These are phyloP conservation scores for Platynereis dumerilii DNA, from an alignment of 2,888 invertebrate genomes.

Conservation along the genomic window DNA sequence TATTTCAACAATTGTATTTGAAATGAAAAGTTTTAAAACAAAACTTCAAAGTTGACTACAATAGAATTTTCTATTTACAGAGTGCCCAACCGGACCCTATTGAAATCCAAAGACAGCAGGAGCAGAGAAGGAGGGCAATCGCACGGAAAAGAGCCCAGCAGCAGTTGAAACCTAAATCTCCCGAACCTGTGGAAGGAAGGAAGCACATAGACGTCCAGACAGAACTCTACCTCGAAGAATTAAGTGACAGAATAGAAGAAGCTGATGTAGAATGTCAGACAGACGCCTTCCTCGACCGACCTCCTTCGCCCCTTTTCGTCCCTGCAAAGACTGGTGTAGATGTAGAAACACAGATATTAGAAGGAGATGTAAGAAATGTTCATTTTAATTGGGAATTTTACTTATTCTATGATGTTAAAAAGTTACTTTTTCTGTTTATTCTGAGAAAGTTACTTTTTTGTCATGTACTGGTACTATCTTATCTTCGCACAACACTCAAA, in stretches of 20 bases:
- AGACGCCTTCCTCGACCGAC: constrained; percentile 83
- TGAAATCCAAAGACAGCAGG: constrained; percentile 67
- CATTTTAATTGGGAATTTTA: too few relatives aligned
- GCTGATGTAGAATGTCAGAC: constrained; percentile 84
- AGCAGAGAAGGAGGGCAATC: constrained; percentile 76
- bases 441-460: too few relatives aligned
- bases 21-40: too few relatives aligned
- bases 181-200: constrained; percentile 82
- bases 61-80: too few relatives aligned
- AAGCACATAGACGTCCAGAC: constrained; percentile 89
- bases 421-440: too few relatives aligned
- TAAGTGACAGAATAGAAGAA: constrained; percentile 69
- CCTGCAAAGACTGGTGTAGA: constrained; percentile 83
- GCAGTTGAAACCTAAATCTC: constrained; percentile 72
- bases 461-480: too few relatives aligned
- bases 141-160: constrained; percentile 75
- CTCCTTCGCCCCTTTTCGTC: constrained; percentile 78
- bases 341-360: constrained; percentile 83
- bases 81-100: constrained; percentile 68
- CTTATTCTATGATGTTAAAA: too few relatives aligned
- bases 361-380: constrained; percentile 83
- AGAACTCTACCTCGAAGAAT: constrained; percentile 78
- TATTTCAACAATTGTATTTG: too few relatives aligned
- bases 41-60: too few relatives aligned
- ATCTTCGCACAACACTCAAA: too few relatives aligned